Conservation (phyloP, 2,888 invertebrate species). For the Leptothorax acervorum region DNA sequence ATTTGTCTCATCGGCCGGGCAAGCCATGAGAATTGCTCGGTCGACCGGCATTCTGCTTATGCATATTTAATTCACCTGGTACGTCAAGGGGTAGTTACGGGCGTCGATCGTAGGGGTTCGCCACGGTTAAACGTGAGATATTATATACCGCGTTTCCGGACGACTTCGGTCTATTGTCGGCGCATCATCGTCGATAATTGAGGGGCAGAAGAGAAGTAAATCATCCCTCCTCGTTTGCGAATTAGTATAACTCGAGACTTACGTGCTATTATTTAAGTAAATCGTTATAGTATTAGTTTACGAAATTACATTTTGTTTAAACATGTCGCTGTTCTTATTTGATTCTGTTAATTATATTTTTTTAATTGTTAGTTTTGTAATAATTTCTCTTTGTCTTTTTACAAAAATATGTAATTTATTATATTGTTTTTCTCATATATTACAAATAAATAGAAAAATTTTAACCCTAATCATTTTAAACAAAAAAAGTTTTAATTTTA, state of each 20-base stretch:
- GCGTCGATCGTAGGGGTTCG: conserved; percentile 65
- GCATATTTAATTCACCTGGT: conserved; percentile 77
- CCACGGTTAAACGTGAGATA: conserved; percentile 66
- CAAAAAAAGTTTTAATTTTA: not conserved
- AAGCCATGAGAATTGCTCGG: conserved; percentile 69
- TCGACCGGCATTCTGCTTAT: conserved; percentile 68
- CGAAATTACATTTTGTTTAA: not conserved
- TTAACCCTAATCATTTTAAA: not conserved
- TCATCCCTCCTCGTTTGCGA: not conserved
- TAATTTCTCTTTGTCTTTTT: not conserved
- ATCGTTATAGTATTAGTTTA: not conserved
- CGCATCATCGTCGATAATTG: conserved; percentile 80
- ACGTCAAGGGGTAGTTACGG: conserved; percentile 67
- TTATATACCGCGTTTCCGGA: conserved; percentile 70
- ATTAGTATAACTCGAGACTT: conserved; percentile 13
- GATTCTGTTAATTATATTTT: not conserved
- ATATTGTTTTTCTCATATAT: too few relatives aligned
- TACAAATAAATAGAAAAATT: not conserved
- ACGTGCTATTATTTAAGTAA: not conserved
- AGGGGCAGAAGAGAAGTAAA: not conserved
- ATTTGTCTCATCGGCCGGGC: conserved; percentile 59
- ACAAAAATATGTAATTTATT: not conserved
- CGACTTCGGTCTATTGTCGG: conserved; percentile 66
- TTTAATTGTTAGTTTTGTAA: not conserved
- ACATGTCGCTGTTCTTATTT: not conserved